Evolutionary conservation across 1,140 invertebrate species (phyloP), one percentile per base, ranked within the genome.

Genomic region (Brachionus koreanus): DNA sequence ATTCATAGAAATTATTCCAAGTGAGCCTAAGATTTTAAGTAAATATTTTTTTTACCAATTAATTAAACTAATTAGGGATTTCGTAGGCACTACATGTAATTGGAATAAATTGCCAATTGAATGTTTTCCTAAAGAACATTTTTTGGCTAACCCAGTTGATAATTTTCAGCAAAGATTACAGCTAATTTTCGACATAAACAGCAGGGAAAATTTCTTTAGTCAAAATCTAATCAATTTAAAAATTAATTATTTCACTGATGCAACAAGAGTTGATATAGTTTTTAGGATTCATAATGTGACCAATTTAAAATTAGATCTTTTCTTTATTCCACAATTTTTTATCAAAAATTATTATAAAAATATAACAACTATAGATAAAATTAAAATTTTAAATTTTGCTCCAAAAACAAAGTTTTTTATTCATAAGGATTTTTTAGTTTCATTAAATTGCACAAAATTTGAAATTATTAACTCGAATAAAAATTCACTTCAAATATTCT

Each of bases 351-450:
- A 57, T 57, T 19, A 57, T 57, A 57, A 57, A 57, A 57, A 57
- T 57, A 57, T 57, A 9, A 57, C 49, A 57, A 57, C 49, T 57
- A 57, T 57, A 57, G 49, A 57, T 57, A 57, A 57, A 57, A 57
- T 57, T 57, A 57, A 57, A 57, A 57, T 57, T 57, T 57, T 57
- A 57, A 57, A 57, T 57, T 57, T 57, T 57, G 49, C 49, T 57
- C 49, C n/a, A 57, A 57, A 57, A 57, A 57, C 49, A 19, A 57
- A 19, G 16, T 23, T 57, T 25, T 57, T 57, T 57, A 57, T 57
- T 57, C 49, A 57, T 19, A 57, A 23, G 9, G 16, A 23, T 57
- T 57, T 57, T 57, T 57, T 57, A n/a, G 49, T 7, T 23, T 57
- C 49, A 19, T 57, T 57, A 57, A 57, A 19, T 57, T 57, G 19